These are phyloP conservation scores for Chymomyza fuscimana DNA, from an alignment of 2,888 invertebrate genomes.

Conservation along the genomic window DNA sequence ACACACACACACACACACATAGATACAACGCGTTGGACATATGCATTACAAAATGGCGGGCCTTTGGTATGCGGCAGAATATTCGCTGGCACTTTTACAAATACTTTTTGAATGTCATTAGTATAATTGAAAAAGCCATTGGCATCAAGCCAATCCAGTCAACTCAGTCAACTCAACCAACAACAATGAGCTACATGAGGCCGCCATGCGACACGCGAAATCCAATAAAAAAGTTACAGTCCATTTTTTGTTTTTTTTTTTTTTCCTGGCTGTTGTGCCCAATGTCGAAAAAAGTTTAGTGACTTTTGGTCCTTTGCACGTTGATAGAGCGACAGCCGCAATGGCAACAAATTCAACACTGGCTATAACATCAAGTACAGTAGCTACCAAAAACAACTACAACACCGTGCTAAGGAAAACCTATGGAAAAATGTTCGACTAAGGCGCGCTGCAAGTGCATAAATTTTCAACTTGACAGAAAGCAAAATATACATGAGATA, in stretches of 20 bases:
- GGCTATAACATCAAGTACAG: constrained; percentile 27
- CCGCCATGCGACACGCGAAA: constrained; percentile 67
- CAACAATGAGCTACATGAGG: constrained; percentile 55
- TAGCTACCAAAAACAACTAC: constrained; percentile 37
- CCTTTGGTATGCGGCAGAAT: constrained; percentile 50
- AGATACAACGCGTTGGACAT: constrained; percentile 22
- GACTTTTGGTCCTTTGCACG: constrained; percentile 51
- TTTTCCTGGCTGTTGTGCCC: constrained; percentile 21
- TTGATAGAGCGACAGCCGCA: constrained; percentile 21
- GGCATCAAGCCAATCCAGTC: constrained; percentile 59
- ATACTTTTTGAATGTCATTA: constrained; percentile 73
- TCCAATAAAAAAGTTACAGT: constrained; percentile 59
- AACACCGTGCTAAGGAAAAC: constrained; percentile 20
- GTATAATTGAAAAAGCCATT: constrained; percentile 73
- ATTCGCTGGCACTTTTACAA: constrained; percentile 66
- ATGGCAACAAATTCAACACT: constrained; percentile 3
- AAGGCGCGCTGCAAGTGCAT: constrained; percentile 58
- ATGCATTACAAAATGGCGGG: constrained; percentile 54
- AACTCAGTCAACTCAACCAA: constrained; percentile 42
- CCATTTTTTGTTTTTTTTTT: constrained; percentile 17
- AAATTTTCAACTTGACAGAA: constrained; percentile 59
- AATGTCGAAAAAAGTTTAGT: constrained; percentile 55
- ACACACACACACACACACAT: not conserved
- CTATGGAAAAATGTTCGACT: constrained; percentile 16
- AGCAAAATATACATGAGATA: constrained; percentile 63